A percentile compares a stretch with the other conserved stretches of the same genome.
Conservation (phyloP, 2,113 vertebrate species). For the Neotragus moschatus region DNA sequence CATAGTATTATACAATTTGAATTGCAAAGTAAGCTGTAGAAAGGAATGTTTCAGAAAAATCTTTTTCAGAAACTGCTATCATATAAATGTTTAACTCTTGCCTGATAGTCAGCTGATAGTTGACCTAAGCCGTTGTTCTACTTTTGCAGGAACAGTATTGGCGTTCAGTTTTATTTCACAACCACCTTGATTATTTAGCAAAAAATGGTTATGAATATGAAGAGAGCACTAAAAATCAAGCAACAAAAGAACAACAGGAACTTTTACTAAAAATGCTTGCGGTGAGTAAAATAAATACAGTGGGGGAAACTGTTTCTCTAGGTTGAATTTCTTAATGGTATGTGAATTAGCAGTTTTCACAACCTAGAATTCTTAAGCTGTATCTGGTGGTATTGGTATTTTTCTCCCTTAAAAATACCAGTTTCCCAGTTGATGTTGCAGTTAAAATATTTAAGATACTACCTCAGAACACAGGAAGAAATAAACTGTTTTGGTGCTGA, state of each 20-base stretch:
- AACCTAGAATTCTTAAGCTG: neutral
- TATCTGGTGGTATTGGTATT: neutral
- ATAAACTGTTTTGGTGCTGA: neutral
- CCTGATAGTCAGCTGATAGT: neutral
- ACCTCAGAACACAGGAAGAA: neutral
- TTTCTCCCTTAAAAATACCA: neutral
- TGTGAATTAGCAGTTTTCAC: neutral
- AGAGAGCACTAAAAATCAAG: constrained; percentile 82
- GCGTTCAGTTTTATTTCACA: constrained; percentile 92
- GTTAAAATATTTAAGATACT: constrained; percentile 8
- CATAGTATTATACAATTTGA: constrained; percentile 1
- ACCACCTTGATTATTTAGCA: constrained; percentile 89
- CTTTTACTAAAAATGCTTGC: constrained; percentile 98
- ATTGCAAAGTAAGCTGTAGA: constrained; percentile 16
- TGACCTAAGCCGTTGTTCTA: neutral
- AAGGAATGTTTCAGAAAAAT: constrained; percentile 31
- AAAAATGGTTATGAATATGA: constrained; percentile 89
- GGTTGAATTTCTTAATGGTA: constrained; percentile 17
- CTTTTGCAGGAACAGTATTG: constrained; percentile 92
- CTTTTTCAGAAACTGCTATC: neutral
- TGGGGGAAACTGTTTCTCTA: constrained; percentile 12
- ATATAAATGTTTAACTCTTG: neutral
- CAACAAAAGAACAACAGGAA: constrained; percentile 93
- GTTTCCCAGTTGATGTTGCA: neutral
- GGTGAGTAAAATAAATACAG: constrained; percentile 83